Conservation (phyloP, 2,888 invertebrate species). For the Callosobruchus maculatus region DNA sequence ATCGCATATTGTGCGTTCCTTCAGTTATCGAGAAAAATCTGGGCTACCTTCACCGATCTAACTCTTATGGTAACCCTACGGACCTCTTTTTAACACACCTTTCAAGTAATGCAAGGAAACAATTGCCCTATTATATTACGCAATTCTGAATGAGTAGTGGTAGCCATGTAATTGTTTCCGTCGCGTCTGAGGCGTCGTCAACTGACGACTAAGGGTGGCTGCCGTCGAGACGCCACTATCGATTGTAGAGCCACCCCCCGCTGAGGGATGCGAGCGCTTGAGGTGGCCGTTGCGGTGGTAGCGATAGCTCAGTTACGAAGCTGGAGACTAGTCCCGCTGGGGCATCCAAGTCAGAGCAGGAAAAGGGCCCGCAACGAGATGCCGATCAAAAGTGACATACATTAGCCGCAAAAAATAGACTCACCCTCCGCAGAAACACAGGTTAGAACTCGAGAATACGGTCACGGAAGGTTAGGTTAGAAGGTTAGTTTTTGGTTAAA, state of each 20-base stretch:
- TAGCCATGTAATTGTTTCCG: background rate
- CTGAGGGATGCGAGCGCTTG: background rate
- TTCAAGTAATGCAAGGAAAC: too few relatives aligned
- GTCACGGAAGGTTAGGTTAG: too few relatives aligned
- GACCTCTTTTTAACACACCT: too few relatives aligned
- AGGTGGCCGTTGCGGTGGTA: background rate
- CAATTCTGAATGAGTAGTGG: background rate
- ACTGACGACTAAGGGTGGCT: background rate
- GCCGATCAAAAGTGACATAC: background rate
- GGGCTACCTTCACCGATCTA: too few relatives aligned
- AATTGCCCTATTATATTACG: background rate
- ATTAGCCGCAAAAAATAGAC: too few relatives aligned
- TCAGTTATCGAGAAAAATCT: too few relatives aligned
- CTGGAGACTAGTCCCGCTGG: background rate
- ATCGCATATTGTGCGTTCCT: too few relatives aligned
- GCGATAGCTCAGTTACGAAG: background rate
- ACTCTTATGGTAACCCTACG: too few relatives aligned
- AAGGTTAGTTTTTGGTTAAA: too few relatives aligned
- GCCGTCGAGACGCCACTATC: background rate
- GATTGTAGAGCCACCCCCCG: background rate
- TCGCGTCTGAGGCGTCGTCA: background rate
- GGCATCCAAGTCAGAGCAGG: background rate
- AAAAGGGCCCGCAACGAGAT: background rate
- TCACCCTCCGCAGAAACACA: too few relatives aligned
- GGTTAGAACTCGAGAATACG: too few relatives aligned